Conservation (phyloP, 2,797 vertebrate species). For the Periophthalmus magnuspinnatus region DNA sequence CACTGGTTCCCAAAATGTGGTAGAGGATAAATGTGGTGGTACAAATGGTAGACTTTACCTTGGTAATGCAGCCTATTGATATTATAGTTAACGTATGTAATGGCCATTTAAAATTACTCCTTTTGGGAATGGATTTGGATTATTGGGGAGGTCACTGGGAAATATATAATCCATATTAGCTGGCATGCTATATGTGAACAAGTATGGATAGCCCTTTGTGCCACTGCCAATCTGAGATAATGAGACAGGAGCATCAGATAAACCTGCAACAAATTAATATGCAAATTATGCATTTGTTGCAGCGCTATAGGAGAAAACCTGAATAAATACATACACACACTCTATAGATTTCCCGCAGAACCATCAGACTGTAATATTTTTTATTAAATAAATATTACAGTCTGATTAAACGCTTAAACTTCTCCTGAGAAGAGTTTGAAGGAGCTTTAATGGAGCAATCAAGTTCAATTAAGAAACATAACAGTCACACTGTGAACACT, state of each 20-base stretch:
- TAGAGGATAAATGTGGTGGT: background rate
- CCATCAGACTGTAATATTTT: background rate
- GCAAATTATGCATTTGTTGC: background rate
- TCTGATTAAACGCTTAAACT: too few relatives aligned
- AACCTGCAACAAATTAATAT: background rate
- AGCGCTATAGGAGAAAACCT: too few relatives aligned
- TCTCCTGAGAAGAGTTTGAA: background rate
- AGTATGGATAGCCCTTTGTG: too few relatives aligned
- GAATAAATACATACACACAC: too few relatives aligned
- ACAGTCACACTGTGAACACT: background rate
- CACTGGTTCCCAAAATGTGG: too few relatives aligned
- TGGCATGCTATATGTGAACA: too few relatives aligned
- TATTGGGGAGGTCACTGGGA: background rate
- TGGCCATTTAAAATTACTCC: too few relatives aligned
- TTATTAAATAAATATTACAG: too few relatives aligned
- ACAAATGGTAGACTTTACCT: background rate
- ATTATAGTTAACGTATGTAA: too few relatives aligned
- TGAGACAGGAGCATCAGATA: background rate
- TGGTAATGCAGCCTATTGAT: background rate
- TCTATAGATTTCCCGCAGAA: too few relatives aligned
- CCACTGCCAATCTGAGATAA: too few relatives aligned
- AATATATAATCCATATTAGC: too few relatives aligned
- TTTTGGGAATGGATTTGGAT: background rate
- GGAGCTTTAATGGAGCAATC: slow-evolving; percentile 4
- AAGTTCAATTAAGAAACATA: background rate